phyloP scores from a whole-genome alignment of 2,888 invertebrate species.

The Pollenia angustigena region DNA sequence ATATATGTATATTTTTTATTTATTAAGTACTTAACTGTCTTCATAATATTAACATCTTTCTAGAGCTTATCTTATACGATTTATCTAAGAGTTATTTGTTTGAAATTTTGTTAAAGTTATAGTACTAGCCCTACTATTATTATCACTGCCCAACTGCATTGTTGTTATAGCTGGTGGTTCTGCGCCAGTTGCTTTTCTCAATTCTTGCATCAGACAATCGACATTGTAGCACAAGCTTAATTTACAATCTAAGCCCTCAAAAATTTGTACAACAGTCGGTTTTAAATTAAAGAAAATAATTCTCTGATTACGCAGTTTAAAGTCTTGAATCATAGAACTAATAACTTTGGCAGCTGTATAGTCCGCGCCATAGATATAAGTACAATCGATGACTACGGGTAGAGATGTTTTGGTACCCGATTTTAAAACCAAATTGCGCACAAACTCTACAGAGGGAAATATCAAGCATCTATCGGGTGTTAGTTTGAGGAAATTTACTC shows the following conservation, averaged over 20 bases:
- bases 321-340: slow-evolving; percentile 90
- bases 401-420: slow-evolving; percentile 87
- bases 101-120: slow-evolving; percentile 64
- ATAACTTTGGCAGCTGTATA: slow-evolving; percentile 93
- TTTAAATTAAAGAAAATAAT: slow-evolving; percentile 94
- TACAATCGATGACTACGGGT: slow-evolving; percentile 94
- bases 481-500: slow-evolving; percentile 91
- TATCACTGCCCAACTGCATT: slow-evolving; percentile 18
- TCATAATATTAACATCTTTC: background rate
- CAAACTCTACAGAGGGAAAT: slow-evolving; percentile 96
- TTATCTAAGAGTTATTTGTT: slow-evolving; percentile 16
- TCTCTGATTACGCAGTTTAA: slow-evolving; percentile 89
- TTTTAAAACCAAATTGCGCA: slow-evolving; percentile 92
- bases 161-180: background rate
- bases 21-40: background rate
- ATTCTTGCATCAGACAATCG: slow-evolving; percentile 75
- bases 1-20: no score
- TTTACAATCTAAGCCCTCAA: slow-evolving; percentile 86
- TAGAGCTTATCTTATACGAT: background rate
- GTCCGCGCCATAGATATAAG: slow-evolving; percentile 94
- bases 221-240: slow-evolving; percentile 80
- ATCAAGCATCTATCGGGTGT: slow-evolving; percentile 95
- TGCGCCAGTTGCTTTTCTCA: slow-evolving; percentile 23
- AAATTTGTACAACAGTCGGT: slow-evolving; percentile 91
- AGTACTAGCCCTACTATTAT: slow-evolving; percentile 56